phyloP scores from a whole-genome alignment of 1,140 invertebrate genomes.

The Zaprionus ghesquierei region DNA sequence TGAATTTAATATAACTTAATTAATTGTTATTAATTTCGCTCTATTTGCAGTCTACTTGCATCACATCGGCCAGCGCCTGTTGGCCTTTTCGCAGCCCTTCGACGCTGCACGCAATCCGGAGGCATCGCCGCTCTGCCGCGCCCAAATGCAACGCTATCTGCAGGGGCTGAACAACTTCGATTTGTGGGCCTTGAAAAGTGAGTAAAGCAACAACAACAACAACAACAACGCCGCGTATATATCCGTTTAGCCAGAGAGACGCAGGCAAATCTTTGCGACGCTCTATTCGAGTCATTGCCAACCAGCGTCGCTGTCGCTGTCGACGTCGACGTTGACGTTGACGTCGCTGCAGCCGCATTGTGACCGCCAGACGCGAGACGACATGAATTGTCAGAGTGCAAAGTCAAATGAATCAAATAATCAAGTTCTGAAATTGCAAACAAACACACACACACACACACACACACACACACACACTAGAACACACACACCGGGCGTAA shows the following conservation, averaged over 20 bases:
- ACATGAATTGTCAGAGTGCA: constrained; percentile 74
- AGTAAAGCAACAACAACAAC: constrained; percentile 37
- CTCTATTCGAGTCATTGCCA: constrained; percentile 78
- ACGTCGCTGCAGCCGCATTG: constrained; percentile 7
- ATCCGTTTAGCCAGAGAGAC: constrained; percentile 4
- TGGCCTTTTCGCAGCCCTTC: constrained; percentile 69
- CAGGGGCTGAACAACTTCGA: constrained; percentile 76
- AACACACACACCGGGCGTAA: not conserved
- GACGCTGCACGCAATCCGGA: constrained; percentile 66
- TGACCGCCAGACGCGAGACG: constrained; percentile 69
- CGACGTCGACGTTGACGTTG: not conserved
- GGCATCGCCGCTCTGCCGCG: constrained; percentile 63
- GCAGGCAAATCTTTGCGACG: constrained; percentile 11
- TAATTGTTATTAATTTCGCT: not conserved
- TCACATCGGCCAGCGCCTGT: constrained; percentile 66
- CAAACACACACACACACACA: constrained; percentile 20
- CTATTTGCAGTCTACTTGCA: constrained; percentile 65
- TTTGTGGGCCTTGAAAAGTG: constrained; percentile 80
- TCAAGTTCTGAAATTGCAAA: constrained; percentile 46
- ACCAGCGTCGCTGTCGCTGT: constrained; percentile 19
- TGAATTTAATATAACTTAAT: not conserved
- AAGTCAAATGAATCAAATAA: constrained; percentile 70
- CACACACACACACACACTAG: constrained; percentile 8
- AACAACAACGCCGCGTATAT: not conserved
- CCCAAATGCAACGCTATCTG: constrained; percentile 65